Evolutionary conservation across 1,140 invertebrate genomes (phyloP).

Genomic region (Saccostrea cuccullata): DNA sequence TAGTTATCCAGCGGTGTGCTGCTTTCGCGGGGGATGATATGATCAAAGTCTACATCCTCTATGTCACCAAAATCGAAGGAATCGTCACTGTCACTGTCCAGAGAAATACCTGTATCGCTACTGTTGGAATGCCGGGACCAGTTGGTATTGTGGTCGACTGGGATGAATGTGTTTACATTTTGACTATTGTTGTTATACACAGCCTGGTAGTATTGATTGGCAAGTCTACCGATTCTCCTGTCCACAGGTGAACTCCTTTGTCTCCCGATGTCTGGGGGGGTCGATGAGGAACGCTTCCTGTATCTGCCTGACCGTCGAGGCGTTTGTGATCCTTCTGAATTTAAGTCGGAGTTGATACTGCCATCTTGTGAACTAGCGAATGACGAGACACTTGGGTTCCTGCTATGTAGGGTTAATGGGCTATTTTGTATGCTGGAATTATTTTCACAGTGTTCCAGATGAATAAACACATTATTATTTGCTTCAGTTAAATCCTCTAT

Average conservation of each 20-base stretch:
- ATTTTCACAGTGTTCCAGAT: slow-evolving; percentile 51
- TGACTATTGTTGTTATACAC: slow-evolving; percentile 40
- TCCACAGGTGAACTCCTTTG: slow-evolving; percentile 54
- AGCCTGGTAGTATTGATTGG: slow-evolving; percentile 45
- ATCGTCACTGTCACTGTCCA: slow-evolving; percentile 40
- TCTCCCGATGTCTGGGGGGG: slow-evolving; percentile 57
- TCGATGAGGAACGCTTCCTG: slow-evolving; percentile 54
- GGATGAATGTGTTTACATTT: neutral
- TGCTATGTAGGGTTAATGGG: slow-evolving; percentile 39
- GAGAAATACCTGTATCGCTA: slow-evolving; percentile 40
- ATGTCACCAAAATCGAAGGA: slow-evolving; percentile 38
- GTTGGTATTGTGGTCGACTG: neutral
- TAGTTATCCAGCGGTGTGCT: slow-evolving; percentile 15
- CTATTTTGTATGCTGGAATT: slow-evolving; percentile 38
- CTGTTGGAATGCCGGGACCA: slow-evolving; percentile 38
- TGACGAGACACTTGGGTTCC: slow-evolving; percentile 53
- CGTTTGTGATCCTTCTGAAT: slow-evolving; percentile 42
- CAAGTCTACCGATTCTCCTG: slow-evolving; percentile 49
- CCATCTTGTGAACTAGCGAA: slow-evolving; percentile 46
- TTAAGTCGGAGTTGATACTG: slow-evolving; percentile 46
- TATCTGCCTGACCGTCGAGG: slow-evolving; percentile 43
- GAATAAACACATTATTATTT: slow-evolving; percentile 46
- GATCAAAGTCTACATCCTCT: slow-evolving; percentile 33
- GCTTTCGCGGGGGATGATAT: neutral
- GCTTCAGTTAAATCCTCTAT: slow-evolving; percentile 42